Conservation (phyloP, 2,888 invertebrate species). For the Athrips mouffetella region DNA sequence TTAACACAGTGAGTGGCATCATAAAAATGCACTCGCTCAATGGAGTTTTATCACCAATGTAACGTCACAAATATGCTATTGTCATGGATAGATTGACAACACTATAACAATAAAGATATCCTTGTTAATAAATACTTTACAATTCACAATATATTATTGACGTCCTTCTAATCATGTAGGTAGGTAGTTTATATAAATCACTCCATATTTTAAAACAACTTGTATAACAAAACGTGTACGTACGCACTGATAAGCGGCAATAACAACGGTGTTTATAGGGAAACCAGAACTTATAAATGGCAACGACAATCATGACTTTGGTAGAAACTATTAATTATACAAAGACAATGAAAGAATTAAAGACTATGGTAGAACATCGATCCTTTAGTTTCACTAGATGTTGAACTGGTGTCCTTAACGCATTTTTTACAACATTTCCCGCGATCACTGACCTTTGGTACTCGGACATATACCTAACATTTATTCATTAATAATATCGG, state of each 20-base stretch:
- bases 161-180: no score
- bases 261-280: conserved; percentile 10
- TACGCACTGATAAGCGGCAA: not conserved
- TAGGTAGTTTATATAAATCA: no score
- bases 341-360: conserved; percentile 54
- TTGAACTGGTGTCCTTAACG: conserved; percentile 63
- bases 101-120: conserved; percentile 28
- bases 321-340: conserved; percentile 44
- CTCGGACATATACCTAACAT: conserved; percentile 61
- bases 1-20: conserved; percentile 7
- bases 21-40: conserved; percentile 15
- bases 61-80: conserved; percentile 23
- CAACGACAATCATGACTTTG: not conserved
- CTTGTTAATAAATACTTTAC: no score
- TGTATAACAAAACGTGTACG: no score
- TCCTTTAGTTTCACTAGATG: conserved; percentile 53
- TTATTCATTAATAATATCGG: conserved; percentile 69
- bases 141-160: no score
- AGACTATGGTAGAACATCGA: conserved; percentile 47
- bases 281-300: not conserved
- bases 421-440: conserved; percentile 71
- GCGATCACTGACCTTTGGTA: conserved; percentile 67
- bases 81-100: conserved; percentile 26
- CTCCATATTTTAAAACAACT: no score
- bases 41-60: not conserved